Conservation (phyloP, 2,888 invertebrate species). For the Eretmocerus hayati region DNA sequence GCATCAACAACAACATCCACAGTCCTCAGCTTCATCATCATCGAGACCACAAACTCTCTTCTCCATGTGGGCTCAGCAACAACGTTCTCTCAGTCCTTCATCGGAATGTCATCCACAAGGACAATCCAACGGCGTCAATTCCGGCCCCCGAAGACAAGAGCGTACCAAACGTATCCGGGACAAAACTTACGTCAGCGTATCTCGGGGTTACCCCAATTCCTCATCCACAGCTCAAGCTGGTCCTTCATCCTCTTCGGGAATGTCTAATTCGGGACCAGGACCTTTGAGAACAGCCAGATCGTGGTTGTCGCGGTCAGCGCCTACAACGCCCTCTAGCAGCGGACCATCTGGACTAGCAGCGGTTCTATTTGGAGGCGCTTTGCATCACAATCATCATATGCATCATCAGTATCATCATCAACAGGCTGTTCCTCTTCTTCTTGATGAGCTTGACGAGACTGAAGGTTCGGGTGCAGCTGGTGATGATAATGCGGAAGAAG, state of each 20-base stretch:
- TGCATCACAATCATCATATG: slow-evolving; percentile 23
- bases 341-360: slow-evolving; percentile 54
- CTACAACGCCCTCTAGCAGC: slow-evolving; percentile 68
- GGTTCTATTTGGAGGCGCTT: too few relatives aligned
- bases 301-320: slow-evolving; percentile 70
- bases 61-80: slow-evolving; percentile 23
- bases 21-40: slow-evolving; percentile 41
- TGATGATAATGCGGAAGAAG: too few relatives aligned
- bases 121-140: background rate
- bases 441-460: slow-evolving; percentile 42
- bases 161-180: slow-evolving; percentile 39
- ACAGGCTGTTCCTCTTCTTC: slow-evolving; percentile 39
- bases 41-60: slow-evolving; percentile 36
- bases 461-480: slow-evolving; percentile 28
- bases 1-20: too few relatives aligned
- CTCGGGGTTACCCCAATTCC: too few relatives aligned
- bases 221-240: too few relatives aligned
- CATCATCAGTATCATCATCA: slow-evolving; percentile 29
- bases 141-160: slow-evolving; percentile 10
- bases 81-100: slow-evolving; percentile 27
- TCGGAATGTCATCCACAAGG: slow-evolving; percentile 6
- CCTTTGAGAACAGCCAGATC: too few relatives aligned
- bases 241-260: too few relatives aligned
- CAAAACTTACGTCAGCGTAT: slow-evolving; percentile 49
- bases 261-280: too few relatives aligned